A percentile compares a stretch with the other conserved stretches of the same genome.
These are phyloP conservation scores for Patella caerulea DNA, from an alignment of 2,888 invertebrate genomes.

Conservation along the genomic window DNA sequence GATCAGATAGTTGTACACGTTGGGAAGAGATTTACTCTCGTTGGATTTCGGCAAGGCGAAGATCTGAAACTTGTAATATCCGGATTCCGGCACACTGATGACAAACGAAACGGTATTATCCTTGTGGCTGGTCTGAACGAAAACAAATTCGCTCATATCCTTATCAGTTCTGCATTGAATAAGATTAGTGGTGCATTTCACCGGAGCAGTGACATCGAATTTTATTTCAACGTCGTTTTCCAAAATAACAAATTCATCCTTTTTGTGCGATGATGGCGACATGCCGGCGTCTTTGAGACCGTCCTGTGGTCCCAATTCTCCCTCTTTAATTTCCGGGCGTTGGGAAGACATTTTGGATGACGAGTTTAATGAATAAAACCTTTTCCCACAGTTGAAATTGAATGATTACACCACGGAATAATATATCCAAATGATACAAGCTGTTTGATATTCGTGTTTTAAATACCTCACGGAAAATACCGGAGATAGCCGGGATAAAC, in stretches of 20 bases:
- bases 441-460: not conserved
- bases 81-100: constrained; percentile 51
- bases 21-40: constrained; percentile 62
- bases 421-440: not conserved
- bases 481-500: not conserved
- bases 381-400: no score
- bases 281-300: not conserved
- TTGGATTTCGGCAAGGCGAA: constrained; percentile 60
- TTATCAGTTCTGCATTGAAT: constrained; percentile 43
- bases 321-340: not conserved
- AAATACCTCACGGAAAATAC: not conserved
- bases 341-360: not conserved
- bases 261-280: not conserved
- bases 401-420: not conserved
- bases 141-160: constrained; percentile 53
- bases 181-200: constrained; percentile 45
- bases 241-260: constrained; percentile 3
- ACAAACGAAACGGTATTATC: constrained; percentile 46
- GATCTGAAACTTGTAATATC: constrained; percentile 65
- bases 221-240: not conserved
- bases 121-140: constrained; percentile 50
- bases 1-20: constrained; percentile 66
- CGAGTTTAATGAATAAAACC: no score
- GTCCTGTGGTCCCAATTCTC: not conserved
- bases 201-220: not conserved